Evolutionary conservation across 2,888 invertebrate genomes (phyloP), one percentile per base, ranked within the genome.

Genomic region (Cyclophora punctaria): DNA sequence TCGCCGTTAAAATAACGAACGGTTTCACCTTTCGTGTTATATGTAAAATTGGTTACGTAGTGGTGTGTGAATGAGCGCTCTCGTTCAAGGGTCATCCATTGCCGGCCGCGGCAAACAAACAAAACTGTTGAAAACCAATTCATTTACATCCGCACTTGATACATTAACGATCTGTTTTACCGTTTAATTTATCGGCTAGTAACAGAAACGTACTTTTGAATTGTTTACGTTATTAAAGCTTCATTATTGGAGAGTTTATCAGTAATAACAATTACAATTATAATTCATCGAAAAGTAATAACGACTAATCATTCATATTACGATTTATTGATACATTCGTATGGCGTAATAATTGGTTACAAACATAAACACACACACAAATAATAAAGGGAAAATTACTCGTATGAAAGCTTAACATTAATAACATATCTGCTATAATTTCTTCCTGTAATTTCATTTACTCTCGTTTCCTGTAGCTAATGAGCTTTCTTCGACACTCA

Each of bases 71-170:
- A 37, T 48, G 55, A 58, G 59, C 50, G 55, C 64, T 53, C 57
- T 57, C 62, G 63, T 60, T 62, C 61, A 59, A 67, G 67, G 47
- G 59, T 61, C 60, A 65, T 63, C 42, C 62, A 53, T 53, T 48
- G 59, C 57, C 54, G 52, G 61, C 65, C 37, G 37, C 37, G 37
- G 62, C 60, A 66, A 69, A 71, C 69, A 73, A 75, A 74, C 70
- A 70, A 59, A 61, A 68, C 64, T 66, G 64, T 64, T 63, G 64
- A 67, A 69, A 71, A 63, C 66, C 70, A 70, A 71, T 74, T 73
- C 70, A 76, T 76, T 76, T 70, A 69, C 71, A 71, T 67, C 63
- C 64, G 58, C 67, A 65, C 67, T 71, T 66, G 63, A 67, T 68
- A 60, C 67, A 61, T 64, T 71, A 69, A 69, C 66, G 62, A 71